Conservation (phyloP, 2,888 invertebrate genomes). For the Hypsopygia costalis region DNA sequence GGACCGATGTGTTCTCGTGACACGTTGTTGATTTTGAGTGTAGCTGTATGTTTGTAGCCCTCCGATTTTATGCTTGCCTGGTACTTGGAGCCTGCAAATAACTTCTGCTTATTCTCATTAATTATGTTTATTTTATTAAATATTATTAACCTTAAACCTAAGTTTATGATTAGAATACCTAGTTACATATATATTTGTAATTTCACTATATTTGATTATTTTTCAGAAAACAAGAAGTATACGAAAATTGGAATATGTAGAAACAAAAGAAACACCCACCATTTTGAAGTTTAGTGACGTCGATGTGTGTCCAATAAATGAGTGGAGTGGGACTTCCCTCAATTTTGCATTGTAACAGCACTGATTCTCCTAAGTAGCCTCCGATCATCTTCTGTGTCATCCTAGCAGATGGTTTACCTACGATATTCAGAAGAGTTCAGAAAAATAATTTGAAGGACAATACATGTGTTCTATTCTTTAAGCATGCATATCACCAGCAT, state of each 20-base stretch:
- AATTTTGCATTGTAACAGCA: constrained; percentile 84
- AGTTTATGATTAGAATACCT: no score
- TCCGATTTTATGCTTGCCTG: constrained; percentile 42
- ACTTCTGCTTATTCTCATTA: no score
- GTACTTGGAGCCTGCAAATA: constrained; percentile 45
- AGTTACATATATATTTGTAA: no score
- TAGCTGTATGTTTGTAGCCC: constrained; percentile 81
- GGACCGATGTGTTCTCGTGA: constrained; percentile 79
- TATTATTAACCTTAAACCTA: no score
- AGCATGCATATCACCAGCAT: no score
- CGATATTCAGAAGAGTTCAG: no score
- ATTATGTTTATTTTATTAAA: no score
- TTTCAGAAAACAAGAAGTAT: no score
- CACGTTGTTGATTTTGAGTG: constrained; percentile 77
- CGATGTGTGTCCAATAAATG: constrained; percentile 85
- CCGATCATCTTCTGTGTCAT: constrained; percentile 86
- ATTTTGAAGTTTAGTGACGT: constrained; percentile 80
- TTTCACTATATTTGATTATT: no score
- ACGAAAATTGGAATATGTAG: no score
- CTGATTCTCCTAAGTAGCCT: constrained; percentile 82
- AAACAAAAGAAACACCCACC: constrained; percentile 57
- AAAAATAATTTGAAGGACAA: no score
- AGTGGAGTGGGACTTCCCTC: constrained; percentile 86
- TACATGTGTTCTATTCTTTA: no score
- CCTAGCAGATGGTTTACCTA: constrained; percentile 86